These are phyloP conservation scores for Sesia bembeciformis DNA, from an alignment of 2,888 invertebrate species.

Conservation along the genomic window DNA sequence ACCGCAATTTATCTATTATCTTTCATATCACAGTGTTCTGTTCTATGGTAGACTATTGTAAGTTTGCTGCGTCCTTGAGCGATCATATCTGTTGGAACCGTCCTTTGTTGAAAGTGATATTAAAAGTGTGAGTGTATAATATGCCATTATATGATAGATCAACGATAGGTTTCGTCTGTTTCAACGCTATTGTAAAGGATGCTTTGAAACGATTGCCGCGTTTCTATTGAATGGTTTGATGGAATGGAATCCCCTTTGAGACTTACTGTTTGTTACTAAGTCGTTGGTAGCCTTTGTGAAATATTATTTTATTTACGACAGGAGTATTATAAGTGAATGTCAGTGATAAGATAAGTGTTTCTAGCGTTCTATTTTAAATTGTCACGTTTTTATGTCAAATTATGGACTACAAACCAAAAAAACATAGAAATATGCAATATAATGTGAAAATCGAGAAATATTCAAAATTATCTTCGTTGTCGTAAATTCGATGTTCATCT, in stretches of 20 bases:
- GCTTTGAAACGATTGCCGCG: constrained; percentile 31
- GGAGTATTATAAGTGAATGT: too few relatives aligned
- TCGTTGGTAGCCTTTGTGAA: constrained; percentile 19
- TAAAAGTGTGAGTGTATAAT: constrained; percentile 27
- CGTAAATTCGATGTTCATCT: too few relatives aligned
- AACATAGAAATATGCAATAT: too few relatives aligned
- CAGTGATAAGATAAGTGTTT: too few relatives aligned
- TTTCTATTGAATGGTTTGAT: constrained; percentile 31
- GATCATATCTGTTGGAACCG: constrained; percentile 36
- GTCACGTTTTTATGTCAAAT: too few relatives aligned
- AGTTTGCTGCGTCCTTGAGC: constrained; percentile 5
- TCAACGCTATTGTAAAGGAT: constrained; percentile 40
- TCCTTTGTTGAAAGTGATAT: constrained; percentile 20
- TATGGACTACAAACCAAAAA: too few relatives aligned
- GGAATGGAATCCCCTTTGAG: constrained; percentile 14
- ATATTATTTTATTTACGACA: too few relatives aligned
- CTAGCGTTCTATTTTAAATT: too few relatives aligned
- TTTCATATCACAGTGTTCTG: neutral
- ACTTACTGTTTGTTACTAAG: constrained; percentile 27
- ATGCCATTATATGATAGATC: constrained; percentile 24
- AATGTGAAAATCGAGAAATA: too few relatives aligned
- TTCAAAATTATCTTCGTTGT: neutral
- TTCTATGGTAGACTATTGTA: neutral
- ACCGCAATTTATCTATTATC: constrained; percentile 26
- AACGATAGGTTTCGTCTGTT: constrained; percentile 48